Percentiles rank a stretch among this genome's conserved stretches.
Conservation (phyloP, 2,113 vertebrate genomes). For the Paramormyrops kingsleyae region DNA sequence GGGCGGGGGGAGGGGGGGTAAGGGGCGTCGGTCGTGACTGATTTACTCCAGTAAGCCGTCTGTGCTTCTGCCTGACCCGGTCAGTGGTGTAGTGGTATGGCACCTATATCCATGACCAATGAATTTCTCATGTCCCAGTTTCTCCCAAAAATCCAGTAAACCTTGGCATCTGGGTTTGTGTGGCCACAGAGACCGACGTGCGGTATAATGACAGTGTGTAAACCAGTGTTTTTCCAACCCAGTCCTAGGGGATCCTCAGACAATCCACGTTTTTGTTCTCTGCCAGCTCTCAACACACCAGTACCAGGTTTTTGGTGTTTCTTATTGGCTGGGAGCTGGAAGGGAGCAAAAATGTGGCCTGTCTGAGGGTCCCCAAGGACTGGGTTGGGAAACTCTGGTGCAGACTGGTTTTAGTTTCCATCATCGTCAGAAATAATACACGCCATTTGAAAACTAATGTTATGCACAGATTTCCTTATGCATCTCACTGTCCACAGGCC, state of each 20-base stretch:
- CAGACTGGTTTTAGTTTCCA: neutral
- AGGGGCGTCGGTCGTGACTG: neutral
- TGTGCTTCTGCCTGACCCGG: neutral
- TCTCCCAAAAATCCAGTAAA: neutral
- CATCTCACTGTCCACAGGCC: constrained; percentile 51
- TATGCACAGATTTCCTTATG: too few species aligned
- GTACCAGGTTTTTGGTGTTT: neutral
- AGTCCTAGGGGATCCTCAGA: neutral
- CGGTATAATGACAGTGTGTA: neutral
- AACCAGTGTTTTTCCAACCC: neutral
- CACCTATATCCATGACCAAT: neutral
- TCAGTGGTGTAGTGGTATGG: neutral
- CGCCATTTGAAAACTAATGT: neutral
- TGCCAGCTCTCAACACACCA: neutral
- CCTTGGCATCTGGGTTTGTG: neutral
- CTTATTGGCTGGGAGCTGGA: neutral
- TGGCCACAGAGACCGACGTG: neutral
- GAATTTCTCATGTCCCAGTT: neutral
- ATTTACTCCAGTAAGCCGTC: neutral
- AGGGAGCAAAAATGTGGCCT: neutral
- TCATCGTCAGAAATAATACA: neutral
- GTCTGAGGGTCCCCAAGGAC: neutral
- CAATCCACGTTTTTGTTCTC: neutral
- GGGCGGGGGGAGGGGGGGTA: neutral
- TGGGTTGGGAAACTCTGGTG: neutral